These are phyloP conservation scores for Lepidurus packardi DNA, from an alignment of 1,140 invertebrate species.

Conservation along the genomic window DNA sequence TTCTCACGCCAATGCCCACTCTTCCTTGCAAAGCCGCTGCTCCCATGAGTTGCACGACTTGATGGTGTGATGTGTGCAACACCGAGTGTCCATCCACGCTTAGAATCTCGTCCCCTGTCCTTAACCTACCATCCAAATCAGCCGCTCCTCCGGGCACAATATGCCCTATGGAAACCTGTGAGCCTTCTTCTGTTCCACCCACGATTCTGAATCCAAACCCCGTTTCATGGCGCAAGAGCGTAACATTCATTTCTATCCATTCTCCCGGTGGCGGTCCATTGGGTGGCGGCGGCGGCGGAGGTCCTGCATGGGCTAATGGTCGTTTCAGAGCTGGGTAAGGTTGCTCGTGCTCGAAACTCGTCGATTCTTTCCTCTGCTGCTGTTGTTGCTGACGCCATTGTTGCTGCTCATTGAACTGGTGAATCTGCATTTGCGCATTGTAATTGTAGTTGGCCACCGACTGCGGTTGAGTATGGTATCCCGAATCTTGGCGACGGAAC, in stretches of 20 bases:
- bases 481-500: constrained; percentile 39
- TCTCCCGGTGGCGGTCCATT: constrained; percentile 44
- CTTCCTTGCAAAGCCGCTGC: constrained; percentile 69
- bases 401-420: constrained; percentile 38
- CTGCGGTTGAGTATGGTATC: constrained; percentile 41
- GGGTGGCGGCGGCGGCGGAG: neutral
- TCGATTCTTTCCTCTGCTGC: constrained; percentile 54
- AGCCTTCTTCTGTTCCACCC: constrained; percentile 96
- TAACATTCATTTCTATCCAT: constrained; percentile 69
- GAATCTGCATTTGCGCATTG: constrained; percentile 31
- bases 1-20: constrained; percentile 64
- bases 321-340: constrained; percentile 46
- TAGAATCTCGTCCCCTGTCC: constrained; percentile 83
- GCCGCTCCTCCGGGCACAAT: constrained; percentile 90
- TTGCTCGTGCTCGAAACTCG: constrained; percentile 62
- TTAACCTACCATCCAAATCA: constrained; percentile 75
- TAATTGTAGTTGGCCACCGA: constrained; percentile 34
- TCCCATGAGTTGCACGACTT: constrained; percentile 84
- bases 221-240: constrained; percentile 69
- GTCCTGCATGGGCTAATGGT: neutral
- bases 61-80: constrained; percentile 77
- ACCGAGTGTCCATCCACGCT: constrained; percentile 77
- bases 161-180: constrained; percentile 88
- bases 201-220: constrained; percentile 97
- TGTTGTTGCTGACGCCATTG: constrained; percentile 12